These are phyloP conservation scores for Carposina sasakii DNA, from an alignment of 1,140 invertebrate genomes.

Conservation along the genomic window DNA sequence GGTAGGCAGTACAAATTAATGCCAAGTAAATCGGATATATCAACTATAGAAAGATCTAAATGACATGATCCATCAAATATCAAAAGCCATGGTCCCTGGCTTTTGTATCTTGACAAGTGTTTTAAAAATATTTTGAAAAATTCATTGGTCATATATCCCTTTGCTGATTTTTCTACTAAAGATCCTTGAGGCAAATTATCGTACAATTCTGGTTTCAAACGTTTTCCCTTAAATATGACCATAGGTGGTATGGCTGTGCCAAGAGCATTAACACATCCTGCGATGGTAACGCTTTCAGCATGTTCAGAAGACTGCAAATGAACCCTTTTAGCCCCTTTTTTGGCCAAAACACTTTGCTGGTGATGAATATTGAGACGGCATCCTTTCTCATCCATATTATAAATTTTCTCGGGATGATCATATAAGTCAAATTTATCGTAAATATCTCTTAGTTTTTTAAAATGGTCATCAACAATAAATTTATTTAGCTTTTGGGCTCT, in stretches of 20 bases:
- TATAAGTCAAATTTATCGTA: neutral
- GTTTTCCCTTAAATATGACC: neutral
- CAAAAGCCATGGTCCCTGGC: slow-evolving; percentile 26
- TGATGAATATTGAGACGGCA: neutral
- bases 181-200: slow-evolving; percentile 17
- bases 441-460: neutral
- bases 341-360: neutral
- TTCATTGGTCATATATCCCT: slow-evolving; percentile 40
- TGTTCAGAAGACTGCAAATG: neutral
- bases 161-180: slow-evolving; percentile 31
- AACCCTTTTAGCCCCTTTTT: neutral
- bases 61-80: slow-evolving; percentile 48
- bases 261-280: neutral
- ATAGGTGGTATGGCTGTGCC: neutral
- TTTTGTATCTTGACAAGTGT: slow-evolving; percentile 38
- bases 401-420: neutral
- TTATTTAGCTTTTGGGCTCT: neutral
- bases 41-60: slow-evolving; percentile 35
- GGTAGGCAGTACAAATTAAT: slow-evolving; percentile 33
- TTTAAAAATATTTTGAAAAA: slow-evolving; percentile 36
- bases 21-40: slow-evolving; percentile 27
- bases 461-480: neutral
- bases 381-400: neutral
- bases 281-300: neutral
- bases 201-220: neutral